These are phyloP conservation scores for Paedocypris micromegethes DNA, from an alignment of 2,797 vertebrate species.

Conservation along the genomic window DNA sequence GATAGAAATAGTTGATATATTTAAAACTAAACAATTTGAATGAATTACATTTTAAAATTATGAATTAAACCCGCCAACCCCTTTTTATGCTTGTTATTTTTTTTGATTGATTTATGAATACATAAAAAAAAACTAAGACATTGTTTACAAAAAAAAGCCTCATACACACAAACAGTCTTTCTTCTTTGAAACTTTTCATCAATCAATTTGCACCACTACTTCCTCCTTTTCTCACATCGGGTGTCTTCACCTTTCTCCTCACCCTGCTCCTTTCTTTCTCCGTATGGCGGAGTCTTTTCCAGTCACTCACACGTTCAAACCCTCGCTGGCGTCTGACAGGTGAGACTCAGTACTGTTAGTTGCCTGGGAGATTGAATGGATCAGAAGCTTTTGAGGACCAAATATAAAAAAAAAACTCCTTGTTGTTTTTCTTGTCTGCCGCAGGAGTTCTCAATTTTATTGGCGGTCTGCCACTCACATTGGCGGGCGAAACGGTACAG, in stretches of 20 bases:
- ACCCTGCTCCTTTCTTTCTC: constrained; percentile 12
- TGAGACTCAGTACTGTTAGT: constrained; percentile 8
- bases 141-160: too few relatives aligned
- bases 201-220: constrained; percentile 10
- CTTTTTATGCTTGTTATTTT: too few relatives aligned
- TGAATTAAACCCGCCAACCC: too few relatives aligned
- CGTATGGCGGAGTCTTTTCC: constrained; percentile 19
- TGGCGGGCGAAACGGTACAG: constrained; percentile 16
- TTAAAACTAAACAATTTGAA: too few relatives aligned
- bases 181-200: too few relatives aligned
- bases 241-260: constrained; percentile 14
- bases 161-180: too few relatives aligned
- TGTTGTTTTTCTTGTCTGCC: constrained; percentile 6
- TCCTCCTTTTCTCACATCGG: constrained; percentile 17
- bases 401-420: constrained; percentile 10
- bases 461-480: not conserved
- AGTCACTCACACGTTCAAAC: constrained; percentile 18
- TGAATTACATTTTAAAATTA: too few relatives aligned
- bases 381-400: constrained; percentile 2
- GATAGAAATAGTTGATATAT: too few relatives aligned
- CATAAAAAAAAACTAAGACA: too few relatives aligned
- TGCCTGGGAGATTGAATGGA: not conserved
- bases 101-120: too few relatives aligned
- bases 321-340: constrained; percentile 14
- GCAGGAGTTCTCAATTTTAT: not conserved